Percentiles rank a stretch among this genome's conserved stretches.
Evolutionary conservation across 2,113 vertebrate species (phyloP).

Genomic region (Okapia johnstoni): DNA sequence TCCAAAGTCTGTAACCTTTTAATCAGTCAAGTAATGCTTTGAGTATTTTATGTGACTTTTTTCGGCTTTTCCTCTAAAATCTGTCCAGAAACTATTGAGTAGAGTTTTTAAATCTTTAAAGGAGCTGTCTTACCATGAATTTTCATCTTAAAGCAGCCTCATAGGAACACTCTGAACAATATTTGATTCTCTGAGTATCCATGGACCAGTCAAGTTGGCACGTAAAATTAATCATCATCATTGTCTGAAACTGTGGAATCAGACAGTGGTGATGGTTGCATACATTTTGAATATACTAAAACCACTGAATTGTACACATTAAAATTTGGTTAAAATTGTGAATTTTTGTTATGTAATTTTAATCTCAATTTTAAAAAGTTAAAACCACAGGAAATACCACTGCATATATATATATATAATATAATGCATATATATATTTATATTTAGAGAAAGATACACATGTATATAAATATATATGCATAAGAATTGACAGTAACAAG

Average conservation of each 20-base stretch:
- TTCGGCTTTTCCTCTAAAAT: not conserved
- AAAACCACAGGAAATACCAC: not conserved
- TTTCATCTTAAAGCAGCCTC: not conserved
- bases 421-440: not conserved
- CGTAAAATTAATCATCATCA: not conserved
- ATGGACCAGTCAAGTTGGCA: not conserved
- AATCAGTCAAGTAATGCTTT: not conserved
- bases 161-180: not conserved
- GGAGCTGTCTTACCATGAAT: not conserved
- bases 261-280: not conserved
- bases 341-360: not conserved
- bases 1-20: not conserved
- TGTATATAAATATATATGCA: not conserved
- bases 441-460: not conserved
- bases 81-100: not conserved
- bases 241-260: not conserved
- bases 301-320: not conserved
- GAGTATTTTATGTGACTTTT: not conserved
- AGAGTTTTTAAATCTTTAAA: not conserved
- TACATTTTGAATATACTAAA: not conserved
- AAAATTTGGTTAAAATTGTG: not conserved
- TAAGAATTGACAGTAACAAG: not conserved
- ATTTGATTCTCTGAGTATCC: not conserved
- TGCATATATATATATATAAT: not conserved
- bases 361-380: not conserved